Conservation (phyloP, 1,140 invertebrate genomes). For the Contarinia nasturtii region DNA sequence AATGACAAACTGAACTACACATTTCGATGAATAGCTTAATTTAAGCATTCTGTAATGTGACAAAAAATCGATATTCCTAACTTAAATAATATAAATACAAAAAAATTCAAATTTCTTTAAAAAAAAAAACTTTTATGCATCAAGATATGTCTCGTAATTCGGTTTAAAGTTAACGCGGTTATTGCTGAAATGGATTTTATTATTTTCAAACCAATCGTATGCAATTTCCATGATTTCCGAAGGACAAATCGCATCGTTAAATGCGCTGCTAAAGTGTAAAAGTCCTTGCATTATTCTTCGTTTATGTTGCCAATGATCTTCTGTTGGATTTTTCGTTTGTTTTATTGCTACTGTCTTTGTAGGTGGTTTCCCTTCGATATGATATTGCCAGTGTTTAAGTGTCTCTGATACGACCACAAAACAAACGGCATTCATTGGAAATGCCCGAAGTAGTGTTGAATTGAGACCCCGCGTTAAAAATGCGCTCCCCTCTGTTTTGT, state of each 20-base stretch:
- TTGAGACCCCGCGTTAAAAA: slow-evolving; percentile 51
- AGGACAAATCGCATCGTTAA: slow-evolving; percentile 21
- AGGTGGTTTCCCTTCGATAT: background rate
- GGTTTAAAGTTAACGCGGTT: too few relatives aligned
- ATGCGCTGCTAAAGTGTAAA: slow-evolving; percentile 18
- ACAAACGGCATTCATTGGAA: slow-evolving; percentile 82
- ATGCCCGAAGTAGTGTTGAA: slow-evolving; percentile 64
- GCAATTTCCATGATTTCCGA: slow-evolving; percentile 7
- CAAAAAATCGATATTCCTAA: slow-evolving; percentile 1
- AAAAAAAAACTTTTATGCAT: too few relatives aligned
- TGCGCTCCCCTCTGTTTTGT: slow-evolving; percentile 41
- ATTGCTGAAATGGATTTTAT: too few relatives aligned
- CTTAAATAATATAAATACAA: too few relatives aligned
- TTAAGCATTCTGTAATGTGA: too few relatives aligned
- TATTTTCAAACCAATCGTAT: slow-evolving; percentile 4
- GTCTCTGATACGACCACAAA: slow-evolving; percentile 71
- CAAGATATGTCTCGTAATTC: too few relatives aligned
- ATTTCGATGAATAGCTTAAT: too few relatives aligned
- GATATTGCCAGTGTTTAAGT: slow-evolving; percentile 14
- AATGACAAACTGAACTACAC: too few relatives aligned
- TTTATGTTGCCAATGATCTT: background rate
- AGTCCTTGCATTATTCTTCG: slow-evolving; percentile 6
- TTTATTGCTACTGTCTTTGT: background rate
- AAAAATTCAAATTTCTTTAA: too few relatives aligned
- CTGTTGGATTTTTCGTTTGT: background rate